A percentile compares a stretch with the other conserved stretches of the same genome.
These are phyloP conservation scores for Neoascia interrupta DNA, from an alignment of 2,888 invertebrate genomes.

Conservation along the genomic window DNA sequence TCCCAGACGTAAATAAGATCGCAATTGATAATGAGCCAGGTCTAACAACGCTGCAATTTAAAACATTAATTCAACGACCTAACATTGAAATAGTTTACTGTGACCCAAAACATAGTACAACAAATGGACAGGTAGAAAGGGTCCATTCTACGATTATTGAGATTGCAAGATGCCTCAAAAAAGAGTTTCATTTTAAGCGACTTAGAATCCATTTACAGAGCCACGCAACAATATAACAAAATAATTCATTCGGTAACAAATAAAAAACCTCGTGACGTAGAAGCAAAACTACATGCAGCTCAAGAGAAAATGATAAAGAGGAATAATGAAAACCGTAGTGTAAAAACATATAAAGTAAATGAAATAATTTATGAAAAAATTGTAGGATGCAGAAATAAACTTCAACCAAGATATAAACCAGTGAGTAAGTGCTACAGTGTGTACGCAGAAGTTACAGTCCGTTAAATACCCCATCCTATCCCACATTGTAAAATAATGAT, in stretches of 20 bases:
- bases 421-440: too few species aligned
- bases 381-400: too few species aligned
- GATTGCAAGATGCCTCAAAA: constrained; percentile 11
- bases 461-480: too few species aligned
- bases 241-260: constrained; percentile 10
- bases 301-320: too few species aligned
- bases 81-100: constrained; percentile 16
- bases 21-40: constrained; percentile 21
- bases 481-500: too few species aligned
- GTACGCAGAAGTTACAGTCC: too few species aligned
- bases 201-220: constrained; percentile 7
- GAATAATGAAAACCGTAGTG: too few species aligned
- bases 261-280: too few species aligned
- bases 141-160: constrained; percentile 20
- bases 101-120: constrained; percentile 18
- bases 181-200: constrained; percentile 5
- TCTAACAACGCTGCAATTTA: constrained; percentile 15
- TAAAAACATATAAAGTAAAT: too few species aligned
- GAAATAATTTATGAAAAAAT: too few species aligned
- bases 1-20: constrained; percentile 15
- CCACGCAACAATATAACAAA: constrained; percentile 11
- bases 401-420: too few species aligned
- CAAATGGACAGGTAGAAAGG: constrained; percentile 36
- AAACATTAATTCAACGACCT: constrained; percentile 11
- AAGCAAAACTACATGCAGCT: too few species aligned